Evolutionary conservation across 2,888 invertebrate genomes (phyloP).

Genomic region (Neria commutata): DNA sequence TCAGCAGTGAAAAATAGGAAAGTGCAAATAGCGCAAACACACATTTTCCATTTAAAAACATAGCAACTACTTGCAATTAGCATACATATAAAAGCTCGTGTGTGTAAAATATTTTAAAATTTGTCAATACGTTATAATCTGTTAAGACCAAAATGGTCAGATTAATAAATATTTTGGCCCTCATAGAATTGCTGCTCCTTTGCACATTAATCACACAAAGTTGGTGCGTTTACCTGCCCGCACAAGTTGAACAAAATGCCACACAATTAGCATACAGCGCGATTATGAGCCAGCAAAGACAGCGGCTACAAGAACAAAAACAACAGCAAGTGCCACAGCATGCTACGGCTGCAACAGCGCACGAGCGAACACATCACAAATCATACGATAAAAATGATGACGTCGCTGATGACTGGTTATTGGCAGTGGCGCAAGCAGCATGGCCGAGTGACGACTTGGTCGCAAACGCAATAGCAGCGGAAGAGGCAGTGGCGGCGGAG

Average conservation of each 20-base stretch:
- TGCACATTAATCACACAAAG: conserved; percentile 3
- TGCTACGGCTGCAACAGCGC: conserved; percentile 27
- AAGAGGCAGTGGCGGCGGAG: conserved; percentile 6
- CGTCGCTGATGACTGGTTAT: conserved; percentile 22
- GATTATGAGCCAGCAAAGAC: too few relatives aligned
- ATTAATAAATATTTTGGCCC: too few relatives aligned
- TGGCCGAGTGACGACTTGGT: conserved; percentile 1
- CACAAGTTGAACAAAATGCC: not conserved
- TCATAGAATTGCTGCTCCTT: too few relatives aligned
- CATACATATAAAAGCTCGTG: too few relatives aligned
- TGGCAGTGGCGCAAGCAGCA: not conserved
- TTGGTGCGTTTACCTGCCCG: conserved; percentile 9
- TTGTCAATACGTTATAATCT: too few relatives aligned
- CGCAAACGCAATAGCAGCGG: conserved; percentile 4
- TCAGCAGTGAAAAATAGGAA: too few relatives aligned
- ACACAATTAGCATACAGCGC: conserved; percentile 34
- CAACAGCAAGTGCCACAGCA: conserved; percentile 26
- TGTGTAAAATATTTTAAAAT: too few relatives aligned
- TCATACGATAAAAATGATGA: conserved; percentile 44
- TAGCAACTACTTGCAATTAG: too few relatives aligned
- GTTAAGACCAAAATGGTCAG: too few relatives aligned
- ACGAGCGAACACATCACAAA: conserved; percentile 41
- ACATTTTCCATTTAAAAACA: too few relatives aligned
- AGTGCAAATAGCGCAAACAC: too few relatives aligned
- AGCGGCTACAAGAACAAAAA: conserved; percentile 19